Conservation (phyloP, 2,888 invertebrate genomes). For the Trachelus stipa region DNA sequence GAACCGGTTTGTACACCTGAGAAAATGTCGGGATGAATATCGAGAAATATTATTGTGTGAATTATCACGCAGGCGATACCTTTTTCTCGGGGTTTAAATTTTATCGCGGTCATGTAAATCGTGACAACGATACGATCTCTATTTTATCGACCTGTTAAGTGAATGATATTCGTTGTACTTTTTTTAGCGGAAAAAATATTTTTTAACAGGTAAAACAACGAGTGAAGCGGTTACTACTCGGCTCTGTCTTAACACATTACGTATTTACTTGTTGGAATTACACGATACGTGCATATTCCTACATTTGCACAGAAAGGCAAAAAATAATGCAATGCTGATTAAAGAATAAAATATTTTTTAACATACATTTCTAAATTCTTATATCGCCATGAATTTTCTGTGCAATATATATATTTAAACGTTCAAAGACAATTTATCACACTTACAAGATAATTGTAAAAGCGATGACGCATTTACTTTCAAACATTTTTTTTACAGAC, state of each 20-base stretch:
- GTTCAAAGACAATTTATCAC: neutral
- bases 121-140: neutral
- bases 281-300: no score
- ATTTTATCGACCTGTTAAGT: neutral
- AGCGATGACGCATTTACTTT: neutral
- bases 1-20: neutral
- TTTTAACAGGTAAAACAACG: neutral
- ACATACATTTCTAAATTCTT: neutral
- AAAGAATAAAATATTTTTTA: neutral
- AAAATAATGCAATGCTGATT: neutral
- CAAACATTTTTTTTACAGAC: neutral
- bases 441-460: neutral
- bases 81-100: neutral
- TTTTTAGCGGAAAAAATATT: neutral
- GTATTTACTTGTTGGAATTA: no score
- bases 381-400: neutral
- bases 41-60: neutral
- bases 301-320: neutral
- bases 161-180: neutral
- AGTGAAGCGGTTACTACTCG: neutral
- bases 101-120: neutral
- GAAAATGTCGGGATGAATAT: neutral
- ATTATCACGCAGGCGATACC: neutral
- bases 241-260: neutral
- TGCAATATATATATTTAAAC: neutral